Percentiles rank a stretch among this genome's conserved stretches.
Evolutionary conservation across 53 echinoderm and acorn worm species (phyloP).

Genomic region (Antedon mediterranea): DNA sequence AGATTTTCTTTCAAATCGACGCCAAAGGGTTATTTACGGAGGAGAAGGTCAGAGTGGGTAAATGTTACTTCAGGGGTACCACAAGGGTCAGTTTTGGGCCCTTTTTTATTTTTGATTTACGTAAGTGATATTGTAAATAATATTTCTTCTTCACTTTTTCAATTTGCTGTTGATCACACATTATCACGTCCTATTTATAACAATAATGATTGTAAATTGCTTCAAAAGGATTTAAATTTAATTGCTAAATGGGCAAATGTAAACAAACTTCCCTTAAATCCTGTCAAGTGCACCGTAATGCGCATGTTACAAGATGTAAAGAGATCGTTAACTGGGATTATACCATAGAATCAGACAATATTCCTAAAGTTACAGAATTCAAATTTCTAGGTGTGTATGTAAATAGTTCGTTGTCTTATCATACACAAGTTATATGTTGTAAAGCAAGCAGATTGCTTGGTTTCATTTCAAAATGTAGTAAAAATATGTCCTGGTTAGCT

Average conservation of each 20-base stretch:
- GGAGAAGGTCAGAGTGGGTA: too few relatives aligned
- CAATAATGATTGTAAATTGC: not conserved
- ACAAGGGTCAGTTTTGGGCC: too few relatives aligned
- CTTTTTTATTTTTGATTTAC: not conserved
- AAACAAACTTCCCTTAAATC: not conserved
- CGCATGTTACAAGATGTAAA: not conserved
- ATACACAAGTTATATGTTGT: not conserved
- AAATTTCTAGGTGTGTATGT: not conserved
- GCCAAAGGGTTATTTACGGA: not conserved
- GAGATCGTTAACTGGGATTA: too few relatives aligned
- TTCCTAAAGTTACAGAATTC: not conserved
- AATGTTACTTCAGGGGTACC: too few relatives aligned
- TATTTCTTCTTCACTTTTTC: not conserved
- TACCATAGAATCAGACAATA: not conserved
- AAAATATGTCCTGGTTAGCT: not conserved
- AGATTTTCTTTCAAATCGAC: not conserved
- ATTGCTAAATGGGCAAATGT: not conserved
- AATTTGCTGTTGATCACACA: not conserved
- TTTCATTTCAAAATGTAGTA: not conserved
- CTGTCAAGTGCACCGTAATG: not conserved
- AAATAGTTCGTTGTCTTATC: not conserved
- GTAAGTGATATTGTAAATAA: not conserved
- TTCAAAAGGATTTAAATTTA: not conserved
- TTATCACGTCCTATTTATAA: not conserved
- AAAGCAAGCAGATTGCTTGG: not conserved